Base-by-base conservation (phyloP, 2,113 vertebrate species). In the Austrofundulus limnaeus region DNA sequence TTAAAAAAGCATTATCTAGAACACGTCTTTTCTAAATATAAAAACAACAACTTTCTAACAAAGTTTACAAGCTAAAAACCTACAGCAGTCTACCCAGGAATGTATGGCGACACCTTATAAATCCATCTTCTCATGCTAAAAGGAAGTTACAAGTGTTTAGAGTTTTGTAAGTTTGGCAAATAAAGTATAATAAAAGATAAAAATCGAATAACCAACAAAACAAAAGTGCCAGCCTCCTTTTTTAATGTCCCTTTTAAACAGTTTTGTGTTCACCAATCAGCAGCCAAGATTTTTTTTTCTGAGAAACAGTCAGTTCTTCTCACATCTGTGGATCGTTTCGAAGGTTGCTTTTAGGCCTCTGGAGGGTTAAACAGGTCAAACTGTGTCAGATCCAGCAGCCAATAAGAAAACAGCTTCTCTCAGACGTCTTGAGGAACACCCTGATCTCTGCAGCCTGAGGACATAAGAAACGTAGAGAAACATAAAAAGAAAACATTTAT, bases 381-480 rank as follows among this genome's bases (percentile, higher is more conserved):
- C 51, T 56, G 77, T 74, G 1, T 17, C 21, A 8, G 16, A 67
- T 73, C 67, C 60, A 38, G 71, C 54, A 5, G 37, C 55, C 16
- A 12, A 23, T 25, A 13, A 1, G 21, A 45, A 3, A n/a, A n/a
- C 4, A 21, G n/a, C 17, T 9, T 37, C 15, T 48, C 73, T 96
- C 93, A 97, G 85, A 98, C 93, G 72, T 97, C 95, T 76, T 96
- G 94, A 47, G 94, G 93, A 67, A 93, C 75, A 38, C 92, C 93
- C 82, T 98, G 95, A 16, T 96, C 95, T 89, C 94, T 95, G 85
- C 94, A 96, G 67, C 95, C 96, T 97, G 90, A 66, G 21, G 50
- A 69, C 14, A 23, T 56, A 49, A 0, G 39, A 16, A 20, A 37
- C 12, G 57, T 4, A 38, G n/a, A 34, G 34, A 19, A n/a, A n/a